Conservation (phyloP, 2,797 vertebrate genomes). For the Spinus olivaceus region DNA sequence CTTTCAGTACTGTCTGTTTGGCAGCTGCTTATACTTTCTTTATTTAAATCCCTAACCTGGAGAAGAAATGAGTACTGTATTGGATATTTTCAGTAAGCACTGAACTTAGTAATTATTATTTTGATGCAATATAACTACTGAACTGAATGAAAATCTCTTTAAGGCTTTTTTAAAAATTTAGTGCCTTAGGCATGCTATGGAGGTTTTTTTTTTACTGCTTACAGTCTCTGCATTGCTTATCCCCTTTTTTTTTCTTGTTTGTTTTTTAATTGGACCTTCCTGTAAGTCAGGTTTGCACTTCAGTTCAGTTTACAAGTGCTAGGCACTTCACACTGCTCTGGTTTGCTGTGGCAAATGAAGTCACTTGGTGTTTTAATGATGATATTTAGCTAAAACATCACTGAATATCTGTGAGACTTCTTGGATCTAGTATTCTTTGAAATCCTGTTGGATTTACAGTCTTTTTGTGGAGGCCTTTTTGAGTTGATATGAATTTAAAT, state of each 20-base stretch:
- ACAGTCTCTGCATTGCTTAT: background rate
- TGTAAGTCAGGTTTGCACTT: background rate
- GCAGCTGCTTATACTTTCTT: background rate
- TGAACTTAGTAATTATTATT: background rate
- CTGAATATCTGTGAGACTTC: background rate
- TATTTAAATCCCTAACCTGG: background rate
- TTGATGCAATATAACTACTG: background rate
- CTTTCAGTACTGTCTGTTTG: background rate
- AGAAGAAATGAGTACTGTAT: background rate
- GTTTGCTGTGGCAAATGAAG: background rate
- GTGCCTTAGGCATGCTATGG: background rate
- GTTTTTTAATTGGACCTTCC: background rate
- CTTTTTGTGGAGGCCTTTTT: background rate
- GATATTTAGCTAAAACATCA: background rate
- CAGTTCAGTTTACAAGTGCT: background rate
- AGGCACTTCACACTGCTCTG: background rate
- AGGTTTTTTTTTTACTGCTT: background rate
- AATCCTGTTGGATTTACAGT: background rate
- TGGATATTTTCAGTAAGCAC: background rate
- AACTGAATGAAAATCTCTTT: background rate
- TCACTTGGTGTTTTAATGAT: background rate
- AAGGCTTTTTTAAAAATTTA: background rate
- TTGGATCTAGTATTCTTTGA: background rate
- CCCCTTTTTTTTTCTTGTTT: background rate
- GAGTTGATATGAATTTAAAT: background rate